Conservation (phyloP, 1,140 invertebrate genomes). For the Plectus sambesii region DNA sequence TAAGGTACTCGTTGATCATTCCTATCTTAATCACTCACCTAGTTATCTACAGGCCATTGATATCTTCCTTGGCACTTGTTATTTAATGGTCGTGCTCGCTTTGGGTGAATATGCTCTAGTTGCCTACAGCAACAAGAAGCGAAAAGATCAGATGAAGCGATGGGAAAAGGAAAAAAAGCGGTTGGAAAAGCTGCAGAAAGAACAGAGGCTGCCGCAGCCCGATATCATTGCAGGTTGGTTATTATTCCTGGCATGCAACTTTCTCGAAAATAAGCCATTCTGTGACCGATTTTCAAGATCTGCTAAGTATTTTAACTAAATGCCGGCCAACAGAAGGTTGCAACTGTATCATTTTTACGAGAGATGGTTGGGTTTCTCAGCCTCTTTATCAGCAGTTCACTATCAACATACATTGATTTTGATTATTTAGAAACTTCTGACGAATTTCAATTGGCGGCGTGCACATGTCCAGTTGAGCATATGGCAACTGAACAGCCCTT, state of each 20-base stretch:
- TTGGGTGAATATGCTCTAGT: slow-evolving; percentile 33
- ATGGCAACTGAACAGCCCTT: slow-evolving; percentile 19
- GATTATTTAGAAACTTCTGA: slow-evolving; percentile 19
- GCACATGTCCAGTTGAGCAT: slow-evolving; percentile 16
- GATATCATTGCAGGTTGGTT: slow-evolving; percentile 24
- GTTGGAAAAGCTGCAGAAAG: too few species aligned
- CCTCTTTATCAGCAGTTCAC: too few species aligned
- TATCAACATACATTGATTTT: slow-evolving; percentile 7
- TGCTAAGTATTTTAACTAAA: too few species aligned
- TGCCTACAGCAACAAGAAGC: slow-evolving; percentile 31
- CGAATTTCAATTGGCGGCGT: slow-evolving; percentile 24
- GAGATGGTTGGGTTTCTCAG: too few species aligned
- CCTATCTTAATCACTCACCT: not conserved
- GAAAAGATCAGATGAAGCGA: slow-evolving; percentile 17
- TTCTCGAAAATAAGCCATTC: too few species aligned
- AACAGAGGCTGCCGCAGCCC: slow-evolving; percentile 15
- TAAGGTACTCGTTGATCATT: slow-evolving; percentile 13
- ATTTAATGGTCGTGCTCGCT: slow-evolving; percentile 32
- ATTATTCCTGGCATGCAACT: too few species aligned
- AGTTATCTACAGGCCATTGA: slow-evolving; percentile 27
- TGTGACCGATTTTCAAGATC: too few species aligned
- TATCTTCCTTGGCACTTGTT: slow-evolving; percentile 35
- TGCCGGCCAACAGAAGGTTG: too few species aligned
- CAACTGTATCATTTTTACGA: too few species aligned
- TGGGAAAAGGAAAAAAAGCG: slow-evolving; percentile 24